A percentile compares a stretch with the other conserved stretches of the same genome.
These are phyloP conservation scores for Pelmatolapia mariae DNA, from an alignment of 2,113 vertebrate genomes.

Conservation along the genomic window DNA sequence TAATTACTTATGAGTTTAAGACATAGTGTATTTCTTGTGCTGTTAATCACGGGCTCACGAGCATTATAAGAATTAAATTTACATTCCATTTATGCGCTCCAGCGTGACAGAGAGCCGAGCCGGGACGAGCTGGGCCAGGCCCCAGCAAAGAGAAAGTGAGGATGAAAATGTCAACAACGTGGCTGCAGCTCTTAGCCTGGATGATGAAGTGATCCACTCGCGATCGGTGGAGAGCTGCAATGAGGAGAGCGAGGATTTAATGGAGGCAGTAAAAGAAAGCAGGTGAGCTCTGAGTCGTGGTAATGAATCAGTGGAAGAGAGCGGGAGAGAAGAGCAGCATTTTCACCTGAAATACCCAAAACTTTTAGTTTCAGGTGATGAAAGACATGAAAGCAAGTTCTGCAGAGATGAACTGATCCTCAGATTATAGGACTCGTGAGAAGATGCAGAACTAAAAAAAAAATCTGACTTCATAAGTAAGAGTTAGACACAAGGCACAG, in stretches of 20 bases:
- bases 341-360: not conserved
- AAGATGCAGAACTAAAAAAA: not conserved
- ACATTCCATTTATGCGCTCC: slow-evolving; percentile 13
- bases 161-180: slow-evolving; percentile 26
- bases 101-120: not conserved
- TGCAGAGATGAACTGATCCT: not conserved
- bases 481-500: not conserved
- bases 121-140: not conserved
- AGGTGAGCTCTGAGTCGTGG: slow-evolving; percentile 12
- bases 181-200: slow-evolving; percentile 10
- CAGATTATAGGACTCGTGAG: not conserved
- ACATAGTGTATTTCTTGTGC: not conserved
- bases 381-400: not conserved
- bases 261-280: slow-evolving; percentile 50
- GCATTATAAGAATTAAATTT: slow-evolving; percentile 11
- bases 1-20: not conserved
- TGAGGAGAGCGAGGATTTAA: slow-evolving; percentile 50
- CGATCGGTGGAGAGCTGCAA: slow-evolving; percentile 16
- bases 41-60: not conserved
- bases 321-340: not conserved
- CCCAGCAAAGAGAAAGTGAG: not conserved
- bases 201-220: slow-evolving; percentile 34
- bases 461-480: not conserved
- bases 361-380: not conserved
- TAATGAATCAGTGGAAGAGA: slow-evolving; percentile 45